Evolutionary conservation across 1,140 invertebrate genomes (phyloP), one percentile per base, ranked within the genome.

Genomic region (Lepidurus arcticus): DNA sequence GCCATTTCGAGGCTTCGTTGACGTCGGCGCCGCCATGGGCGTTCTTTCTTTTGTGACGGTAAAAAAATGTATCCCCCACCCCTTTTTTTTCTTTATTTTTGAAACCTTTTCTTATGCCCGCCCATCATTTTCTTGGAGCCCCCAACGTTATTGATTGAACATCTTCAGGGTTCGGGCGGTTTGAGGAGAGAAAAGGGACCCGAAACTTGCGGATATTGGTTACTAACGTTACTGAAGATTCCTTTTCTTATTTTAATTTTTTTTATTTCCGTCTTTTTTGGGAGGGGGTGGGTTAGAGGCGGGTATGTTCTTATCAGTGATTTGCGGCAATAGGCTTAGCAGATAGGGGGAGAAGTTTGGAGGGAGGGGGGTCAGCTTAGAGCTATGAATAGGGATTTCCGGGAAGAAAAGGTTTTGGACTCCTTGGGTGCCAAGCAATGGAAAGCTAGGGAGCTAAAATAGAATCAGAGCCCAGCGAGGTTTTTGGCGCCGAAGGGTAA

Each of bases 1-100:
- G 82, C 78, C 78, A 7, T 77, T 75, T 16, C 77, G 76, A n/a
- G 81, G 82, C 42, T 80, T 76, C 34, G 73, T 79, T 76, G 82
- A 47, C 76, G 80, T 44, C 74, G 74, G 21, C 78, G 82, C 47
- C 80, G 82, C 74, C 73, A 83, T 74, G 42, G 78, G 77, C 80
- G 80, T 79, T 79, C 80, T 80, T 75, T 80, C 75, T 16, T 78
- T 80, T n/a, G 78, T 78, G n/a, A 75, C 78, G 78, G 78, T 79
- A 74, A 21, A 42, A 42, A 79, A 45, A 44, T 11, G 65, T 79
- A 13, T 16, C 16, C n/a, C 53, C 8, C 21, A 6, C 13, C 53
- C 16, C 53, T n/a, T 21, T 65, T 65, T 65, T 21, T 65, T 65
- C 47, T 21, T 8, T 4, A 1, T 9, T 9, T 65, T 21, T 4